phyloP scores from a whole-genome alignment of 53 echinoderm and acorn worm species.

The Paracentrotus lividus region DNA sequence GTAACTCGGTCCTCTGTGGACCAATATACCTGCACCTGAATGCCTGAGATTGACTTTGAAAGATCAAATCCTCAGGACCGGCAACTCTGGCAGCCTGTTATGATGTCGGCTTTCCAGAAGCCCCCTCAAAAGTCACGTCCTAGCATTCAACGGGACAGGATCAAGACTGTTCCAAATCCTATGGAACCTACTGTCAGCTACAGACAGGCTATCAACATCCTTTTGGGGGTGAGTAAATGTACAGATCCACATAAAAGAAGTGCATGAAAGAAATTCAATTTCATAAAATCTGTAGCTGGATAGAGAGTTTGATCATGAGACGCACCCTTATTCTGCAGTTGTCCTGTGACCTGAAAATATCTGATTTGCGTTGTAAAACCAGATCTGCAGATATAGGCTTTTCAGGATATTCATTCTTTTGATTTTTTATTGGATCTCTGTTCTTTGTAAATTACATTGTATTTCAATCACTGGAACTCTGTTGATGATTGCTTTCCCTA shows the following conservation, averaged over 20 bases:
- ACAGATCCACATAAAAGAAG: background rate
- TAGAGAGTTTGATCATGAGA: background rate
- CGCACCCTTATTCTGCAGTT: background rate
- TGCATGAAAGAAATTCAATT: background rate
- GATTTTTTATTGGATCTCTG: no score
- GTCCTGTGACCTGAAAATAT: background rate
- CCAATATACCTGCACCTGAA: background rate
- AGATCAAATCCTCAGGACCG: background rate
- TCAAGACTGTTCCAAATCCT: conserved; percentile 1
- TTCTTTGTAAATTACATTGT: no score
- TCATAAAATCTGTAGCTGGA: background rate
- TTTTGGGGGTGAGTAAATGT: conserved; percentile 20
- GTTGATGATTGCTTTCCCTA: no score
- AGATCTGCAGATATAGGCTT: no score
- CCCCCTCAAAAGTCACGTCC: background rate
- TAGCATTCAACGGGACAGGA: conserved; percentile 25
- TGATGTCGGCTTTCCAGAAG: conserved; percentile 33
- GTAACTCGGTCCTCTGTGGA: background rate
- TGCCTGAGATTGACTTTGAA: conserved; percentile 23
- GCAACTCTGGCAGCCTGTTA: background rate
- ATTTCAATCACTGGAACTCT: no score
- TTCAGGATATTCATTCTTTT: no score
- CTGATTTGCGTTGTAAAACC: background rate
- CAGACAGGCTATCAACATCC: conserved; percentile 46
- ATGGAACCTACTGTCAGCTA: conserved; percentile 59